Percentiles rank a stretch among this genome's conserved stretches.
Evolutionary conservation across 2,113 vertebrate species (phyloP).

Genomic region (Butorides virescens): DNA sequence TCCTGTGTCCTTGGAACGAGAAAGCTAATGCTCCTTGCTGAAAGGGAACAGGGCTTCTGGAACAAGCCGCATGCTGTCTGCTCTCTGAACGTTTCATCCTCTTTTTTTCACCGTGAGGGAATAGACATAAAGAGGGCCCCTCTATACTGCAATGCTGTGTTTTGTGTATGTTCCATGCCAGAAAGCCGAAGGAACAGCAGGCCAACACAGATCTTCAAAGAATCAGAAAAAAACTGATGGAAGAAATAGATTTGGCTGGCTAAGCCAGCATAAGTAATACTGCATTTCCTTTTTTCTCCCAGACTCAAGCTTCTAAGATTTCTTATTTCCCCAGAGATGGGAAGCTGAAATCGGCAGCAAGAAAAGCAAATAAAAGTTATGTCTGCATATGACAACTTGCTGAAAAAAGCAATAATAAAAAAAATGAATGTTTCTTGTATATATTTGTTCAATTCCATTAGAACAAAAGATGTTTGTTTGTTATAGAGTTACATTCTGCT

Average conservation of each 20-base stretch:
- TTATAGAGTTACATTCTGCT: background rate
- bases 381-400: background rate
- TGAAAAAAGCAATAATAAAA: conserved; percentile 1
- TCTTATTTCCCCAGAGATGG: conserved; percentile 5
- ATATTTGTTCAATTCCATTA: conserved; percentile 18
- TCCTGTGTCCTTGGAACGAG: accelerated
- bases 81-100: background rate
- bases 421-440: background rate
- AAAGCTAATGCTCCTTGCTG: background rate
- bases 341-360: background rate
- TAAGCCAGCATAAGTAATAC: background rate
- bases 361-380: conserved; percentile 5
- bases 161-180: background rate
- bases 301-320: background rate
- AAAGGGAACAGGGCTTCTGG: background rate
- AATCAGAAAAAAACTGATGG: background rate
- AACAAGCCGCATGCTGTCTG: background rate
- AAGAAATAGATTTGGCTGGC: background rate
- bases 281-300: background rate
- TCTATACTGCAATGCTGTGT: background rate
- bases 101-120: background rate
- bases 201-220: background rate
- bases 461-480: background rate
- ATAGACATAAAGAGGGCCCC: background rate
- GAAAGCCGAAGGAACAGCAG: background rate